These are phyloP conservation scores for Eufriesea mexicana DNA, from an alignment of 1,140 invertebrate genomes.

Conservation along the genomic window DNA sequence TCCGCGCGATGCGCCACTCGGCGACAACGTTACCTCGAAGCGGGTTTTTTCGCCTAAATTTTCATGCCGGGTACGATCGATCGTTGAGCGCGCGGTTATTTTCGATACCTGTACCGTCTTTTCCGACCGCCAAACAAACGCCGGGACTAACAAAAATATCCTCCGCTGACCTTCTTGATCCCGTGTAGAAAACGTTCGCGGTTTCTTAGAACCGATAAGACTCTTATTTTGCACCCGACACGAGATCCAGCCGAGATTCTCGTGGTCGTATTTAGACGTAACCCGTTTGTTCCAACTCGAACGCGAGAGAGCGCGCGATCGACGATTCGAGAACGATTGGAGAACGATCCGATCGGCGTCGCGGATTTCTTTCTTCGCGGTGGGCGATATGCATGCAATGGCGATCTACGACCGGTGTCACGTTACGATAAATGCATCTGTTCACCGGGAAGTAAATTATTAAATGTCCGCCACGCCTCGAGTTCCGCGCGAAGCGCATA, in stretches of 20 bases:
- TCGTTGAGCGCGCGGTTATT: no score
- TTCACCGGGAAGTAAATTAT: conserved; percentile 46
- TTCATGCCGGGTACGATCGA: not conserved
- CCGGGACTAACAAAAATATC: not conserved
- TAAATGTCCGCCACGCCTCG: conserved; percentile 17
- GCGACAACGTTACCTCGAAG: not conserved
- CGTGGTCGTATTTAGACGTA: not conserved
- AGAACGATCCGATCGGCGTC: not conserved
- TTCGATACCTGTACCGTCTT: not conserved
- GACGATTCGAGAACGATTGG: not conserved
- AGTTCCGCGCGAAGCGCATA: conserved; percentile 10
- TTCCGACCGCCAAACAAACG: not conserved
- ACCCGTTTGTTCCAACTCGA: not conserved
- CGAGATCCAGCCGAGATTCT: not conserved
- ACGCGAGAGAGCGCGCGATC: not conserved
- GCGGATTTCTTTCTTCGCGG: not conserved
- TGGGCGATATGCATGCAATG: not conserved
- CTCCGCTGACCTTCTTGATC: not conserved
- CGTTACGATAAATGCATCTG: conserved; percentile 8
- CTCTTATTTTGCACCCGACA: not conserved
- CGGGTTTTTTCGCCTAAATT: not conserved
- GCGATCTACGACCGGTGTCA: not conserved
- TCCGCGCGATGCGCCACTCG: not conserved
- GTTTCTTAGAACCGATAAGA: not conserved
- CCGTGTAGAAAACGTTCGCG: not conserved